Base-by-base conservation (phyloP, 1,140 invertebrate genomes). In the Mizuhopecten yessoensis region DNA sequence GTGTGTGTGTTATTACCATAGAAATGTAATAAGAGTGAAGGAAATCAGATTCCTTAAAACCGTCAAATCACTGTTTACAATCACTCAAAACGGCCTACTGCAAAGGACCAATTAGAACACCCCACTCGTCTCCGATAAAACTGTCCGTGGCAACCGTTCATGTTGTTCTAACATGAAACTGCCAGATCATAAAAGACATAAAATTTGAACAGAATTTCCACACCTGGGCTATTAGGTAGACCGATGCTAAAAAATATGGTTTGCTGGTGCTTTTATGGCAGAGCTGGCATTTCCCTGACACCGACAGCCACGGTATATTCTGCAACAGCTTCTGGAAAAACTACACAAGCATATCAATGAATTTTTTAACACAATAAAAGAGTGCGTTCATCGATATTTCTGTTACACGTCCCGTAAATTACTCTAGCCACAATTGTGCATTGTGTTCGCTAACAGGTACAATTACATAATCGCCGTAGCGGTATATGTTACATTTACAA, bases 31-130 rank as follows among this genome's bases (percentile, higher is more conserved):
- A 29, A 75, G 2, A n/a, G 0, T 29, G 57, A 75, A 75, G n/a
- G 15, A 75, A 75, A 75, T 75, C 57, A 75, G 57, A 75, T 75
- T 75, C 1, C 57, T 75, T 9, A 29, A 75, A 45, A 9, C 45
- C 57, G 57, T 75, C 29, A n/a, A 75, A 75, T 75, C 57, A 75
- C 57, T 75, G 57, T 75, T 75, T 75, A 75, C 57, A 75, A 75
- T 75, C 57, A 75, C 57, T 75, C 57, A 75, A 75, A 75, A 75
- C 23, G 5, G 57, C n/a, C 1, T 75, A 75, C 57, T 75, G 57
- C 11, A 75, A 29, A 75, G 57, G 57, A 75, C 57, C n/a, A 75
- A 75, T 75, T 75, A 75, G n/a, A 75, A 75, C 57, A 75, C 57
- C n/a, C 57, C n/a, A 75, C 57, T 29, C 57, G 29, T 75, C 57